phyloP scores from a whole-genome alignment of 2,113 vertebrate species.

The Gulo gulo region DNA sequence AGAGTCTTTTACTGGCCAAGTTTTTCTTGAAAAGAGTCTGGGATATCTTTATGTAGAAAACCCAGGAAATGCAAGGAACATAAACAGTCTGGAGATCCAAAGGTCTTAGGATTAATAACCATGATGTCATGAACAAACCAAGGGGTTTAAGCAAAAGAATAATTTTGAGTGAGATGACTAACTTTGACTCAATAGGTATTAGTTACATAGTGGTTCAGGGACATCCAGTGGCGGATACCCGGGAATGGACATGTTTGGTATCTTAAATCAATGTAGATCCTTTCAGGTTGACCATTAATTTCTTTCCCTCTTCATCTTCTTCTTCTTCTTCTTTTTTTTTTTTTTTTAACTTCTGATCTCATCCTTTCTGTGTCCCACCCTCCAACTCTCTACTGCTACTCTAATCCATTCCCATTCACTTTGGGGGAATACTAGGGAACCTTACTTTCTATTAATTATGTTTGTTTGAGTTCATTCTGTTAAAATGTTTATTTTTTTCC shows the following conservation, averaged over 20 bases:
- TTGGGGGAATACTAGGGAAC: neutral
- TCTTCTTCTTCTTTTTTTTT: no score
- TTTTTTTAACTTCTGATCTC: neutral
- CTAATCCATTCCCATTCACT: neutral
- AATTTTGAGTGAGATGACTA: neutral
- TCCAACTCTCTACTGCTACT: neutral
- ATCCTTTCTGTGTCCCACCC: neutral
- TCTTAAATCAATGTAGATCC: neutral
- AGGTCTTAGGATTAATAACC: neutral
- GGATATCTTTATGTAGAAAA: neutral
- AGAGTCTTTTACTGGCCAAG: neutral
- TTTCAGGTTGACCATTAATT: neutral
- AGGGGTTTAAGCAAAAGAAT: neutral
- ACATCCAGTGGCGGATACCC: neutral
- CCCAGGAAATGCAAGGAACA: neutral
- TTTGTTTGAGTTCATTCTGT: neutral
- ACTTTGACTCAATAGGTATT: neutral
- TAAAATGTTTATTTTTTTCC: neutral
- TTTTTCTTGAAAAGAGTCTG: neutral
- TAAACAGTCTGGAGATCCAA: neutral
- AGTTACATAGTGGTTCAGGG: neutral
- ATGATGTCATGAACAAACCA: neutral
- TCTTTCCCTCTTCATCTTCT: neutral
- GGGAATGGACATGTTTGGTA: neutral
- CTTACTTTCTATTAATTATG: neutral